Percentiles rank a stretch among this genome's conserved stretches.
phyloP scores from a whole-genome alignment of 30 jellyfish, hydroid and myxozoan genomes.

The Hydractinia echinata region DNA sequence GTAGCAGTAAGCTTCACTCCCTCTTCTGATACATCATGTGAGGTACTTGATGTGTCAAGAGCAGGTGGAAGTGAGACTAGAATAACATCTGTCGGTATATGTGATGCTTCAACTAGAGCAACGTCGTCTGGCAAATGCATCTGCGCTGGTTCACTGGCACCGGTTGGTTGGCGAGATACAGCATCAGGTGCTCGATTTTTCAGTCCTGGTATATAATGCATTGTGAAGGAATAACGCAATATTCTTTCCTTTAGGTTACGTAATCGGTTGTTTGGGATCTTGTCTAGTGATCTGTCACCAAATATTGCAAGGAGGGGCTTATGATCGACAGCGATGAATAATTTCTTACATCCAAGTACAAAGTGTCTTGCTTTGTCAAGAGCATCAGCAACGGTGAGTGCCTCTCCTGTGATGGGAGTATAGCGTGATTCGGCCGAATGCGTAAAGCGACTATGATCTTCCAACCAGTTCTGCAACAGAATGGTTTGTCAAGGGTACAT shows the following conservation, averaged over 20 bases:
- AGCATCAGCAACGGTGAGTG: slow-evolving; percentile 42
- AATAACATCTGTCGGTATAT: neutral
- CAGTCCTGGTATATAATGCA: neutral
- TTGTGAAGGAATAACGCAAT: slow-evolving; percentile 7
- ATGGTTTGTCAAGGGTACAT: slow-evolving; percentile 1
- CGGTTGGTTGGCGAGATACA: slow-evolving; percentile 3
- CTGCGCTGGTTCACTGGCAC: neutral
- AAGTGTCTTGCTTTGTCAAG: slow-evolving; percentile 38
- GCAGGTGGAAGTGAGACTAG: neutral
- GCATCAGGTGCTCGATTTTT: neutral
- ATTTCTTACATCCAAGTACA: slow-evolving; percentile 39
- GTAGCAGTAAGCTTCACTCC: too few species aligned
- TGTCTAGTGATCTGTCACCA: slow-evolving; percentile 32
- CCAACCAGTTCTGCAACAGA: slow-evolving; percentile 34
- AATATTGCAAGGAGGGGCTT: slow-evolving; percentile 38
- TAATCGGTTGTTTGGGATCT: slow-evolving; percentile 14
- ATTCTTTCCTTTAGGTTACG: slow-evolving; percentile 32
- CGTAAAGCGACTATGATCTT: slow-evolving; percentile 36
- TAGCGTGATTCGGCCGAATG: slow-evolving; percentile 42
- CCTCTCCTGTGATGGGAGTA: slow-evolving; percentile 40
- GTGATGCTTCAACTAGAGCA: neutral
- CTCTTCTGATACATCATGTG: neutral
- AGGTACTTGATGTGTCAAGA: neutral
- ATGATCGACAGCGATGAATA: slow-evolving; percentile 32
- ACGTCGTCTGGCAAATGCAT: neutral